Evolutionary conservation across 2,888 invertebrate genomes (phyloP).

Genomic region (Pandemis corylana): DNA sequence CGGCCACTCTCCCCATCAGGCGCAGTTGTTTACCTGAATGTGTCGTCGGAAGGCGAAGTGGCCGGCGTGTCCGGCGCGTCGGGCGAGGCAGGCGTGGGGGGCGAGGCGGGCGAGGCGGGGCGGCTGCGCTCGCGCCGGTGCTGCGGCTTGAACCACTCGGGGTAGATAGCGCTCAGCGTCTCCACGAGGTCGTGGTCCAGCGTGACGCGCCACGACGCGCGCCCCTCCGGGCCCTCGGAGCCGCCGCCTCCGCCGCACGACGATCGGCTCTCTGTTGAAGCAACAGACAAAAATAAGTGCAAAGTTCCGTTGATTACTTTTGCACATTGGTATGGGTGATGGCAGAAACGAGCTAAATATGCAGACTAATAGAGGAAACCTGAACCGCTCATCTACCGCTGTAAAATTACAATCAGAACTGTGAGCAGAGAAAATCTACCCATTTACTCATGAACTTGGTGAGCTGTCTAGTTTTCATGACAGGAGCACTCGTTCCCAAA

Average conservation of each 20-base stretch:
- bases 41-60: slow-evolving; percentile 75
- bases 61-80: slow-evolving; percentile 60
- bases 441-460: too few species aligned
- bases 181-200: slow-evolving; percentile 96
- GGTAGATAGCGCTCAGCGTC: slow-evolving; percentile 96
- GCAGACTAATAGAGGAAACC: too few species aligned
- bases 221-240: slow-evolving; percentile 89
- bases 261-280: slow-evolving; percentile 89
- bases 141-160: slow-evolving; percentile 94
- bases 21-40: slow-evolving; percentile 64
- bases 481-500: too few species aligned
- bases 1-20: too few species aligned
- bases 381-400: too few species aligned
- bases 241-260: slow-evolving; percentile 90
- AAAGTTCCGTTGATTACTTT: not conserved
- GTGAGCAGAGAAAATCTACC: too few species aligned
- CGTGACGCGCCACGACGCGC: slow-evolving; percentile 95
- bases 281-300: slow-evolving; percentile 30
- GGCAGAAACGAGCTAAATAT: too few species aligned
- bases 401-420: too few species aligned
- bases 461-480: too few species aligned
- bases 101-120: slow-evolving; percentile 70
- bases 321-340: too few species aligned
- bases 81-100: slow-evolving; percentile 60
- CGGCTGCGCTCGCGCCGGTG: slow-evolving; percentile 74